Evolutionary conservation across 35 echinoderm and acorn worm species (phyloP), one percentile per base, ranked within the genome.

Genomic region (Chiridota heheva): DNA sequence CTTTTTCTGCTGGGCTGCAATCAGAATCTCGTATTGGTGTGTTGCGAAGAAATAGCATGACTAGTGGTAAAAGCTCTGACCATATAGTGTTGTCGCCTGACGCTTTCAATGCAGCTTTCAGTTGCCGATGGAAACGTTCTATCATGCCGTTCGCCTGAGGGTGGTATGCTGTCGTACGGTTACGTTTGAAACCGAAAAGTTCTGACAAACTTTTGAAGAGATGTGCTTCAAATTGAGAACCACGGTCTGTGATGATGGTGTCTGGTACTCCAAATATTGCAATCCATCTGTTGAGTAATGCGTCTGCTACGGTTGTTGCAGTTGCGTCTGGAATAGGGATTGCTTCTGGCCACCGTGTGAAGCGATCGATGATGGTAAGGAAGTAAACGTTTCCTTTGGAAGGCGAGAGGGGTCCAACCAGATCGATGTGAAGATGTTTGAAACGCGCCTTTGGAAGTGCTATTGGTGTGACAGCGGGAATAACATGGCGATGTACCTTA

Each of bases 291-390:
- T 60, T 40, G 37, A 82, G 40, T 31, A 82, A 82, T 1, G 69
- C 81, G 46, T 30, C n/a, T 20, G 81, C 81, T 1, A 84, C 81
- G 1, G 46, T 73, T 56, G 73, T 70, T 59, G 48, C 48, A n/a
- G 48, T 53, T 10, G n/a, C n/a, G 48, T n/a, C 10, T 10, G 69
- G 38, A 27, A 72, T 72, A 15, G 86, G 86, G 16, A 88, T 72
- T 32, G 77, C 86, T 70, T 88, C 86, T 18, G 86, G 86, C 86
- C 86, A 88, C 28, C 76, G 76, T 27, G 86, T 81, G 36, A 82
- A 88, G n/a, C 86, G 76, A 70, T 88, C 86, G 33, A 88, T 38
- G 63, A 81, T 75, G 5, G 86, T 88, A 17, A 88, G 74, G 27
- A 87, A 69, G 45, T 87, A 87, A 65, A 10, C 16, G 41, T 51